These are phyloP conservation scores for Synanthedon tipuliformis DNA, from an alignment of 2,888 invertebrate species.

Conservation along the genomic window DNA sequence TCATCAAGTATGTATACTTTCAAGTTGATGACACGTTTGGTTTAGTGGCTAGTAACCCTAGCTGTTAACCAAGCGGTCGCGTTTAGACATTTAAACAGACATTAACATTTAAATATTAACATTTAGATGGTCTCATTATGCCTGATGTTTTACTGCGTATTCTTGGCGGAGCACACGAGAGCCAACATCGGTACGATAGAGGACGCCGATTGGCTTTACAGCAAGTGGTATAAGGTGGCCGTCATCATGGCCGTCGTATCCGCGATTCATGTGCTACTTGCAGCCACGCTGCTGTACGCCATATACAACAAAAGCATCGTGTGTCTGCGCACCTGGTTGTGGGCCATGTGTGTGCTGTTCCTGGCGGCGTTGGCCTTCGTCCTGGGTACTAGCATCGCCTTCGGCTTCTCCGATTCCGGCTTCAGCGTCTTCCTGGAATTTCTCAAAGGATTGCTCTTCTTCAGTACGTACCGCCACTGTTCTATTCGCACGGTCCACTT, in stretches of 20 bases:
- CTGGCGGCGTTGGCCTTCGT: constrained; percentile 21
- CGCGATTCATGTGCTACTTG: constrained; percentile 36
- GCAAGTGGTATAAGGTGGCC: constrained; percentile 26
- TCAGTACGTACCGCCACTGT: constrained; percentile 20
- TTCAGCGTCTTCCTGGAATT: constrained; percentile 55
- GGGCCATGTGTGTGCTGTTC: constrained; percentile 29
- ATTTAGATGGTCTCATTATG: constrained; percentile 29
- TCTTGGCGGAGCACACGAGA: constrained; percentile 28
- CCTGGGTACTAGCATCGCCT: constrained; percentile 11
- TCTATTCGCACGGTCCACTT: no score
- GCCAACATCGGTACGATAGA: constrained; percentile 27
- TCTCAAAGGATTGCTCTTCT: constrained; percentile 42
- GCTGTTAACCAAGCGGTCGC: no score
- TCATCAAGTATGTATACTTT: no score
- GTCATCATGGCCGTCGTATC: constrained; percentile 24
- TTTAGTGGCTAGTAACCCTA: no score
- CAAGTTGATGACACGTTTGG: no score
- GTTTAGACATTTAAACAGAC: no score
- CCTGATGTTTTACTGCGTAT: constrained; percentile 29
- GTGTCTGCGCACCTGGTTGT: constrained; percentile 27
- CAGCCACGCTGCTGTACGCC: constrained; percentile 26
- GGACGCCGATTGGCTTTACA: constrained; percentile 35
- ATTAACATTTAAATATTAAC: not conserved
- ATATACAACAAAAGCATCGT: constrained; percentile 26
- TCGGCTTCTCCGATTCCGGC: constrained; percentile 28